phyloP scores from a whole-genome alignment of 2,888 invertebrate genomes.

The Auanema sp. region DNA sequence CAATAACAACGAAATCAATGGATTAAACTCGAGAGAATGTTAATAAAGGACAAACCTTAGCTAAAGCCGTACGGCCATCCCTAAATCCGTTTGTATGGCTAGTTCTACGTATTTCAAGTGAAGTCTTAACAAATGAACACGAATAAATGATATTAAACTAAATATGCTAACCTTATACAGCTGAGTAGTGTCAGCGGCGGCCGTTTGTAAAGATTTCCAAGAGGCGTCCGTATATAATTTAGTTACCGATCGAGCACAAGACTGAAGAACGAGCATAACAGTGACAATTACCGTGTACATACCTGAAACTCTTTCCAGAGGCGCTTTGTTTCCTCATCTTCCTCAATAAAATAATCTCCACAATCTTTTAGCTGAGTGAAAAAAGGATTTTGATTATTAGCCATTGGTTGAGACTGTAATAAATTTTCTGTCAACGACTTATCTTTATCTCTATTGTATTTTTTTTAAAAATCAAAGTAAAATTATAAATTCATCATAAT shows the following conservation, averaged over 20 bases:
- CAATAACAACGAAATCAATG: not conserved
- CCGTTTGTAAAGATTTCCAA: constrained; percentile 51
- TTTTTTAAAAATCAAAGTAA: no score
- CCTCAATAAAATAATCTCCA: constrained; percentile 9
- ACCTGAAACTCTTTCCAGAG: constrained; percentile 49
- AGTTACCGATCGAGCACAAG: constrained; percentile 45
- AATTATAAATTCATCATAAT: no score
- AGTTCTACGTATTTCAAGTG: constrained; percentile 46
- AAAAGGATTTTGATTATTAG: no score
- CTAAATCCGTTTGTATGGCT: constrained; percentile 50
- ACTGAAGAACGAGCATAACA: constrained; percentile 10
- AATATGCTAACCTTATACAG: constrained; percentile 49
- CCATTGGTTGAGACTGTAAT: no score
- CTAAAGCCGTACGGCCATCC: constrained; percentile 48
- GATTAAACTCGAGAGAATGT: not conserved
- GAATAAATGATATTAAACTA: constrained; percentile 1
- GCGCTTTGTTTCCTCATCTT: constrained; percentile 34
- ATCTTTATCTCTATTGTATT: no score
- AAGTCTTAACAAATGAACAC: constrained; percentile 22
- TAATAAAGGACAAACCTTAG: constrained; percentile 41
- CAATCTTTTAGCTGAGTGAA: no score
- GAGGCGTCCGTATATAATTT: constrained; percentile 48
- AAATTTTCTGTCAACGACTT: no score
- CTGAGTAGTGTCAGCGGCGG: constrained; percentile 58
- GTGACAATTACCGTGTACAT: not conserved